Evolutionary conservation across 2,113 vertebrate genomes (phyloP).

Genomic region (Nymphicus hollandicus): DNA sequence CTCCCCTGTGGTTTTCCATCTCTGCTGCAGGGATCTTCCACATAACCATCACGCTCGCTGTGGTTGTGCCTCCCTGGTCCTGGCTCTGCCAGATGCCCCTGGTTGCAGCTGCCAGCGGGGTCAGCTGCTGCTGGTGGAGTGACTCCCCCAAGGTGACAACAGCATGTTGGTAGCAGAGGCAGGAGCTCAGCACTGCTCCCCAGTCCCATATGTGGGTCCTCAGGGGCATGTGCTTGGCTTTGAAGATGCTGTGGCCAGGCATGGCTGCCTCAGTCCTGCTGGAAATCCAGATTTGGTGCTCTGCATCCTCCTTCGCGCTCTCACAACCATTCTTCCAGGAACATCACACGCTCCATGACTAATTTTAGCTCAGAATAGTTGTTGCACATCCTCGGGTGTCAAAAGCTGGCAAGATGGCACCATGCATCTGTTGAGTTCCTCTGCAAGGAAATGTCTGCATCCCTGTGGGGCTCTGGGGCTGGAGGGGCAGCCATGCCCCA

Average conservation of each 20-base stretch:
- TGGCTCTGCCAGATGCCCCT: no score
- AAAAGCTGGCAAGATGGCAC: neutral
- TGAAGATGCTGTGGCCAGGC: fast-evolving
- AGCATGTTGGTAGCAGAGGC: no score
- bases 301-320: neutral
- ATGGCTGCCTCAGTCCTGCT: neutral
- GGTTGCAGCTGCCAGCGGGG: neutral
- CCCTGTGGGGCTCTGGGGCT: fast-evolving
- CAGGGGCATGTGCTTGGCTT: neutral
- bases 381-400: neutral
- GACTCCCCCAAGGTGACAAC: neutral
- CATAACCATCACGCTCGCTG: fast-evolving
- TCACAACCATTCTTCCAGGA: conserved; percentile 32
- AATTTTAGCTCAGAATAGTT: conserved; percentile 15
- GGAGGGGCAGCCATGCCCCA: neutral
- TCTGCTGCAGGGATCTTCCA: neutral
- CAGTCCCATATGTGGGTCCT: fast-evolving
- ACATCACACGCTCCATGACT: neutral
- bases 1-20: neutral
- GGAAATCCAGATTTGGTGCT: neutral
- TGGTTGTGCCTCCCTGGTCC: fast-evolving
- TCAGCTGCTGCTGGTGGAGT: neutral
- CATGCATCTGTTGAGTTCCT: neutral
- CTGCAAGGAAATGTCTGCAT: neutral
- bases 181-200: neutral